Evolutionary conservation across 2,113 vertebrate genomes (phyloP).

Genomic region (Cricetomys ansorgei): DNA sequence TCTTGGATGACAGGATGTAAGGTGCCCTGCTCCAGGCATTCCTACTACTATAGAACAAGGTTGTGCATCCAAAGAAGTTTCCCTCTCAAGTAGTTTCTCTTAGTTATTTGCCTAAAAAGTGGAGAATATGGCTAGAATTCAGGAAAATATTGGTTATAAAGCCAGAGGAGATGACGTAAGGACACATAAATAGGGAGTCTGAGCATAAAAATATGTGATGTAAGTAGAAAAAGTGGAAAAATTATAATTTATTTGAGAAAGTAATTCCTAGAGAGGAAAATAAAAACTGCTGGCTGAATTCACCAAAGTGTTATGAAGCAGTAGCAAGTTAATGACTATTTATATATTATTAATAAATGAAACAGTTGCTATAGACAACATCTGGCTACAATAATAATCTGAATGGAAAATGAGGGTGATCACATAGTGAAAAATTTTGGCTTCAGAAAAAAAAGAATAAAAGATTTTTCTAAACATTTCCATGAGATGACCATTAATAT

Average conservation of each 20-base stretch:
- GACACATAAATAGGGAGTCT: background rate
- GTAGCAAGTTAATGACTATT: background rate
- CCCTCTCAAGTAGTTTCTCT: background rate
- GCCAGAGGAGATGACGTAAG: background rate
- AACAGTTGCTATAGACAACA: background rate
- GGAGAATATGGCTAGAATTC: background rate
- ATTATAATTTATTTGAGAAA: slow-evolving; percentile 20
- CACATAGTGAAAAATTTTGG: background rate
- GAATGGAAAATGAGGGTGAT: background rate
- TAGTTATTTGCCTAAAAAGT: background rate
- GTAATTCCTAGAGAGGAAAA: slow-evolving; percentile 59
- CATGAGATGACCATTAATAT: no score
- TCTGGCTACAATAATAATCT: background rate
- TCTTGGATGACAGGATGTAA: background rate
- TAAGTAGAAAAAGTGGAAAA: background rate
- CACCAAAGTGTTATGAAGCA: background rate
- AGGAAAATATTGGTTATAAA: slow-evolving; percentile 32
- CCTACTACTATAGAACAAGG: background rate
- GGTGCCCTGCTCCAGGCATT: background rate
- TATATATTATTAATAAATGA: slow-evolving; percentile 40
- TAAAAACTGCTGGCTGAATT: background rate
- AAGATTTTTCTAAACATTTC: background rate
- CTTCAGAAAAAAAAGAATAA: background rate
- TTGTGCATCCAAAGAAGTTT: background rate
- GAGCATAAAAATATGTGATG: background rate